phyloP scores from a whole-genome alignment of 1,140 invertebrate species.

The Drosophila ficusphila region DNA sequence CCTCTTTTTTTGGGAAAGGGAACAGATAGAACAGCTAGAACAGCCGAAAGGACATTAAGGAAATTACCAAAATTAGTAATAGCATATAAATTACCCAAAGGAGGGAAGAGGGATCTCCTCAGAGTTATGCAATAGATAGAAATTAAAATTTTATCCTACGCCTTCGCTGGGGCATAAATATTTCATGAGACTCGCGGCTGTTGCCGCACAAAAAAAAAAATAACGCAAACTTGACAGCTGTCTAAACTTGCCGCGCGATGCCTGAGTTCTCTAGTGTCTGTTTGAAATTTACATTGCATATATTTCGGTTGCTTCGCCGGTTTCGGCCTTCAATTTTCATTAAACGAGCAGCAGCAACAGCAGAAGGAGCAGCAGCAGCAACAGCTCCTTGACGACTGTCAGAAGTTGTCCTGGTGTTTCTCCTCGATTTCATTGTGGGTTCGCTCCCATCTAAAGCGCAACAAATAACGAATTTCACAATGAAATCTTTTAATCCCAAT shows the following conservation, averaged over 20 bases:
- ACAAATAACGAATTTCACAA: constrained; percentile 71
- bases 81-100: constrained; percentile 60
- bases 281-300: constrained; percentile 66
- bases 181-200: constrained; percentile 69
- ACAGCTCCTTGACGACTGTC: constrained; percentile 52
- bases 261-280: constrained; percentile 43
- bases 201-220: constrained; percentile 56
- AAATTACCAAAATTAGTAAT: constrained; percentile 78
- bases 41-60: constrained; percentile 77
- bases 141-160: constrained; percentile 66
- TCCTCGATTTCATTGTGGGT: too few species aligned
- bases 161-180: constrained; percentile 69
- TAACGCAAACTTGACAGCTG: constrained; percentile 75
- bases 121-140: constrained; percentile 30
- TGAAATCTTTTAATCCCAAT: constrained; percentile 81
- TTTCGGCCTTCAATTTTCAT: constrained; percentile 54
- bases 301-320: constrained; percentile 18
- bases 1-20: constrained; percentile 45
- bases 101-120: not conserved
- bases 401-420: constrained; percentile 39
- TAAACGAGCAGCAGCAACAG: constrained; percentile 25
- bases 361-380: constrained; percentile 1
- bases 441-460: too few species aligned
- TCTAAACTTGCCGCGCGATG: constrained; percentile 64
- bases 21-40: constrained; percentile 28